Evolutionary conservation across 2,113 vertebrate species (phyloP), one percentile per base, ranked within the genome.

Genomic region (Hassar affinis): DNA sequence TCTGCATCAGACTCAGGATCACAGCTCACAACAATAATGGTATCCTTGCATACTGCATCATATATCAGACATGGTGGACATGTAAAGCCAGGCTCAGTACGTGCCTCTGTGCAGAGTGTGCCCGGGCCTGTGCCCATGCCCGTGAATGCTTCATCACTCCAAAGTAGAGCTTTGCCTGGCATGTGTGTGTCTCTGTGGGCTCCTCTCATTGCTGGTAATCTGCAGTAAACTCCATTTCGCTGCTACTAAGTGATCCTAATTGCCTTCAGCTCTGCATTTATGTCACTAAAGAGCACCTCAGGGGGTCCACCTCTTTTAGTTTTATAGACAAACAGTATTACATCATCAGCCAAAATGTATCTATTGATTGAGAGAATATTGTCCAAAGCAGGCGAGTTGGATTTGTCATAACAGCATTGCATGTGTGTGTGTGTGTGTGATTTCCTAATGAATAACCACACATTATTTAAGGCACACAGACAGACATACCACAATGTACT

Each of bases 201-300:
- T 83, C 64, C 52, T 82, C 57, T 84, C 52, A 75, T 51, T 72
- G 75, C 30, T 35, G 52, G 85, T 88, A 89, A 90, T 87, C 85
- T 83, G 86, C 82, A 80, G 76, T 86, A 86, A 86, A 87, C 85
- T 89, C 79, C 88, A 86, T 90, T 87, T 86, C 51, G 77, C 86
- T 74, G 64, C 85, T 54, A 77, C 83, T 88, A 86, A 89, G 85
- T 90, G 89, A 85, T 88, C 77, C 79, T 88, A 84, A 89, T 90
- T 90, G 86, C 86, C 83, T 76, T 64, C n/a, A 61, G 79, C 71
- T 57, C 80, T 68, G 79, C 76, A 56, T 69, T 84, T 84, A 76
- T 87, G 85, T 86, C 86, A 80, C 62, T 68, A 57, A 80, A 83
- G 54, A 78, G 77, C 15, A 75, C 80, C 83, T 47, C 25, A 51